These are phyloP conservation scores for Sparus aurata DNA, from an alignment of 2,797 vertebrate species.

Conservation along the genomic window DNA sequence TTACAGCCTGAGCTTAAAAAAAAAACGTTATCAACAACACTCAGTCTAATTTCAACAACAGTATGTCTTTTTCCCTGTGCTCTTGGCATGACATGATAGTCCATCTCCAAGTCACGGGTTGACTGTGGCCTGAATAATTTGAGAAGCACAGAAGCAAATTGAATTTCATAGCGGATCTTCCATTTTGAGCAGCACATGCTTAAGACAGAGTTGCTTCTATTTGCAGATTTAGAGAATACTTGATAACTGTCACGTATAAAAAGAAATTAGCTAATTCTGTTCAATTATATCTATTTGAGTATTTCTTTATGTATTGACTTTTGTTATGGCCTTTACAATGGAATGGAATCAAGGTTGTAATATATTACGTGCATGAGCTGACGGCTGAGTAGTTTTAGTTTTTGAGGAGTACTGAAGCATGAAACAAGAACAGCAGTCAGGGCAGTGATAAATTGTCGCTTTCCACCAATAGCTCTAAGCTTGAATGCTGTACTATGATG, in stretches of 20 bases:
- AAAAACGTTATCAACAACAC: slow-evolving; percentile 37
- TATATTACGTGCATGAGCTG: background rate
- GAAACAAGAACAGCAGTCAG: background rate
- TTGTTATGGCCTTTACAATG: background rate
- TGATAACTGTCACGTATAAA: slow-evolving; percentile 10
- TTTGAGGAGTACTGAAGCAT: background rate
- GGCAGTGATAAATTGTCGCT: background rate
- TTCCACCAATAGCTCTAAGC: background rate
- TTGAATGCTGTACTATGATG: background rate
- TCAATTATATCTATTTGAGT: background rate
- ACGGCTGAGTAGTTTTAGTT: background rate
- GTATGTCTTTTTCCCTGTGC: slow-evolving; percentile 40
- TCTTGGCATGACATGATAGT: slow-evolving; percentile 53
- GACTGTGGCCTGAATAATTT: slow-evolving; percentile 60
- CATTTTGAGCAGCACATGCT: slow-evolving; percentile 54
- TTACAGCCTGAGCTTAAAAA: slow-evolving; percentile 21
- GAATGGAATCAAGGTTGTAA: too few species aligned
- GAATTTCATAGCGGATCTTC: slow-evolving; percentile 63
- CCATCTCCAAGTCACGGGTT: slow-evolving; percentile 61
- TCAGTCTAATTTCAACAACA: slow-evolving; percentile 53
- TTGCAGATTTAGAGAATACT: slow-evolving; percentile 39
- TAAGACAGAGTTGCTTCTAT: slow-evolving; percentile 46
- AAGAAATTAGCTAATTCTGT: slow-evolving; percentile 14
- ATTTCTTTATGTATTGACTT: background rate
- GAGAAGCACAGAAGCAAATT: slow-evolving; percentile 64